These are phyloP conservation scores for Drymonia ruficornis DNA, from an alignment of 2,888 invertebrate genomes.

Conservation along the genomic window DNA sequence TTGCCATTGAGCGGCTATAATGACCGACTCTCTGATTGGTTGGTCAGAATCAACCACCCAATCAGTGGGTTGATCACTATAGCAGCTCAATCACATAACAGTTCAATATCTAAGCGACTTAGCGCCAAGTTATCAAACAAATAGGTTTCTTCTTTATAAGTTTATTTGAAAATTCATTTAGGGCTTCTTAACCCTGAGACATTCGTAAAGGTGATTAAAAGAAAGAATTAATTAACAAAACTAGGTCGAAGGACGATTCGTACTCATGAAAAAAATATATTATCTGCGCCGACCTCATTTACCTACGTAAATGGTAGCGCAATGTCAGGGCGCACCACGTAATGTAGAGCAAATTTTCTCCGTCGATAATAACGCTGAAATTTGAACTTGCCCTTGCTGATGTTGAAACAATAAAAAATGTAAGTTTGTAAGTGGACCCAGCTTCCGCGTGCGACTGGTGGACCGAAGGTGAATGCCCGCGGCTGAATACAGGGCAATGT, in stretches of 20 bases:
- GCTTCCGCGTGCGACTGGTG: slow-evolving; percentile 49
- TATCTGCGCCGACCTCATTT: slow-evolving; percentile 16
- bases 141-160: no score
- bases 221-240: background rate
- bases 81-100: no score
- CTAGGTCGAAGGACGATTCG: slow-evolving; percentile 1
- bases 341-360: slow-evolving; percentile 15
- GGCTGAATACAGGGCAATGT: slow-evolving; percentile 61
- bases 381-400: slow-evolving; percentile 51
- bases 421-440: slow-evolving; percentile 30
- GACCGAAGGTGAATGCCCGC: slow-evolving; percentile 71
- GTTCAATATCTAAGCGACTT: no score
- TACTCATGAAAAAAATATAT: slow-evolving; percentile 14
- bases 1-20: no score
- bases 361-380: slow-evolving; percentile 38
- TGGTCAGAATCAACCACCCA: no score
- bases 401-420: slow-evolving; percentile 40
- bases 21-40: no score
- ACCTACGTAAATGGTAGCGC: slow-evolving; percentile 32
- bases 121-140: no score
- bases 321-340: slow-evolving; percentile 35
- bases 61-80: no score
- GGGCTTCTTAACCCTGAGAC: no score
- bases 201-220: no score
- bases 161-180: no score